phyloP scores from a whole-genome alignment of 1,140 invertebrate genomes.

The Hesperophylax magnus region DNA sequence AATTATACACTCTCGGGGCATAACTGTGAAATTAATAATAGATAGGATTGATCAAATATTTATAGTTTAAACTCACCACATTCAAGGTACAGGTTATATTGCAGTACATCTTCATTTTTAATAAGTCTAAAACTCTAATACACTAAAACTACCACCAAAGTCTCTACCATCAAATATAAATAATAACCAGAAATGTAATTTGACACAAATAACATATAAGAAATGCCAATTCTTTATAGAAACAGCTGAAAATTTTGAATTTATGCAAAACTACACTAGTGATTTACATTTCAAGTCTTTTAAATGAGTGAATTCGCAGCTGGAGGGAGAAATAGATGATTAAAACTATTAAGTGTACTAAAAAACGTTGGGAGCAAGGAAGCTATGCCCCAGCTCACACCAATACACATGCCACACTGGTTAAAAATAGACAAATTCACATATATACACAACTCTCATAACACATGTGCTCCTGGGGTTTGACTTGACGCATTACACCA shows the following conservation, averaged over 20 bases:
- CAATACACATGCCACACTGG: slow-evolving; percentile 22
- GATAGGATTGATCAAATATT: slow-evolving; percentile 10
- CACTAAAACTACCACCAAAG: slow-evolving; percentile 24
- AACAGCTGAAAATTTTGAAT: neutral
- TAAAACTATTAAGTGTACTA: neutral
- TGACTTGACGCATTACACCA: slow-evolving; percentile 10
- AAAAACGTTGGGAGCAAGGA: slow-evolving; percentile 12
- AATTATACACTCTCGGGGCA: slow-evolving; percentile 18
- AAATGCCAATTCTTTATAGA: neutral
- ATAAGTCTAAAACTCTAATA: slow-evolving; percentile 26
- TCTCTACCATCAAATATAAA: neutral
- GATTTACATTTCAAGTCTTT: slow-evolving; percentile 15
- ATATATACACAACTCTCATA: slow-evolving; percentile 33
- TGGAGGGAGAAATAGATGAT: slow-evolving; percentile 17
- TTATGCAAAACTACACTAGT: slow-evolving; percentile 5
- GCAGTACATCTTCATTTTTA: slow-evolving; percentile 51
- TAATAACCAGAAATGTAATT: slow-evolving; percentile 10
- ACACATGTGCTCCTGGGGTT: slow-evolving; percentile 39
- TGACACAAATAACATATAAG: slow-evolving; percentile 6
- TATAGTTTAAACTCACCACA: slow-evolving; percentile 24
- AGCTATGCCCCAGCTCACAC: slow-evolving; percentile 37
- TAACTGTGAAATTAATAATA: slow-evolving; percentile 26
- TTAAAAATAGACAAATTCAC: slow-evolving; percentile 46
- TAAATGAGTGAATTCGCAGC: slow-evolving; percentile 6
- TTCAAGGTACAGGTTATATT: slow-evolving; percentile 46